These are phyloP conservation scores for Orchestia grillus DNA, from an alignment of 1,140 invertebrate genomes.

Conservation along the genomic window DNA sequence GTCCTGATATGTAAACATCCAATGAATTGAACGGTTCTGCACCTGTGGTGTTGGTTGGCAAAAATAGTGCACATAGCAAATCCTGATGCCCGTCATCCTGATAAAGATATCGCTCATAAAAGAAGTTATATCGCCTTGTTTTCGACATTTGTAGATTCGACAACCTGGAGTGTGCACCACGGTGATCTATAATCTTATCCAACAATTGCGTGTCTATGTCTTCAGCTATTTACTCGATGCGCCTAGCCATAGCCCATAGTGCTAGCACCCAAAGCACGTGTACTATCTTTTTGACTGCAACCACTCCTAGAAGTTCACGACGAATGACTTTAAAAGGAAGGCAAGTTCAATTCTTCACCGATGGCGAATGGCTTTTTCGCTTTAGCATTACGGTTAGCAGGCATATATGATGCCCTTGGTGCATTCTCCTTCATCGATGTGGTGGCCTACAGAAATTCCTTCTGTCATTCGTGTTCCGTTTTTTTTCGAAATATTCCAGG, in stretches of 20 bases:
- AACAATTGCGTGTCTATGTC: slow-evolving; percentile 66
- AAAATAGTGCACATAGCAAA: slow-evolving; percentile 64
- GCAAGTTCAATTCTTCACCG: slow-evolving; percentile 65
- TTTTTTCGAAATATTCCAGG: no score
- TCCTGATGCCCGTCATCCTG: slow-evolving; percentile 65
- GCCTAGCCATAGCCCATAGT: no score
- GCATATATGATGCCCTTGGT: not conserved
- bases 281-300: not conserved
- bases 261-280: not conserved
- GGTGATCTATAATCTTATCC: slow-evolving; percentile 62
- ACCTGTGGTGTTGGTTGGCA: slow-evolving; percentile 59
- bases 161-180: slow-evolving; percentile 67
- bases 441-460: slow-evolving; percentile 22
- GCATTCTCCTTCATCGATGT: slow-evolving; percentile 66
- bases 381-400: not conserved
- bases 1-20: slow-evolving; percentile 52
- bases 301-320: not conserved
- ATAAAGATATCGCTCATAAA: slow-evolving; percentile 68
- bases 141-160: slow-evolving; percentile 69
- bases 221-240: slow-evolving; percentile 62
- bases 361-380: not conserved
- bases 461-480: no score
- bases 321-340: not conserved
- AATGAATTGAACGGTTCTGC: slow-evolving; percentile 66
- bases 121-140: slow-evolving; percentile 64